A percentile compares a stretch with the other conserved stretches of the same genome.
Evolutionary conservation across 2,797 vertebrate species (phyloP).

Genomic region (Chiroxiphia lanceolata): DNA sequence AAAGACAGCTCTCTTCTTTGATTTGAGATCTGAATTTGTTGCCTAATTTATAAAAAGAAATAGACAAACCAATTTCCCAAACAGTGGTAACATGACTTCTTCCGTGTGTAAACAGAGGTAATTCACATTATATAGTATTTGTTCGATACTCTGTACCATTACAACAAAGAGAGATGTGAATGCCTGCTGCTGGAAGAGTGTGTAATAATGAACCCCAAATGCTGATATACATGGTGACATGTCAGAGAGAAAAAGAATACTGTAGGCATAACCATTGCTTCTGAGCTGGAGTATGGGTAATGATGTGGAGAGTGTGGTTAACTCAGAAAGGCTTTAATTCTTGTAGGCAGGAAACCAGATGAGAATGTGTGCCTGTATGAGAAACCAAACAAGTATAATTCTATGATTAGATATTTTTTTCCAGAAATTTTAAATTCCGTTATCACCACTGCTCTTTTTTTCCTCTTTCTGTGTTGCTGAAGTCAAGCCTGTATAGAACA

Average conservation of each 20-base stretch:
- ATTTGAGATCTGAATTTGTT: background rate
- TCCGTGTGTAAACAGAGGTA: background rate
- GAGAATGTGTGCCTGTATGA: background rate
- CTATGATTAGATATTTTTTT: background rate
- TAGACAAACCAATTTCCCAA: background rate
- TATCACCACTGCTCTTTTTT: fast-evolving
- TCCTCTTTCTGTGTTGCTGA: background rate
- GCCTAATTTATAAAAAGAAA: background rate
- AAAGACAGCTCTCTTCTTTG: background rate
- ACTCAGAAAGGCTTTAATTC: background rate
- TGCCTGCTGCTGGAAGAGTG: background rate
- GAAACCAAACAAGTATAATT: background rate
- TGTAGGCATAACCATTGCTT: background rate
- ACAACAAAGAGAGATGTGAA: fast-evolving
- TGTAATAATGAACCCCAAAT: background rate
- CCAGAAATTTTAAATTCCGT: background rate
- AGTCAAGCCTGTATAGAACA: background rate
- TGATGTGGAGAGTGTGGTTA: background rate
- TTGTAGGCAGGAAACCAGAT: background rate
- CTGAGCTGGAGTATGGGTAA: background rate
- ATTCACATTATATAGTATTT: background rate
- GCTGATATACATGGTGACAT: background rate
- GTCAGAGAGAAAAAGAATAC: background rate
- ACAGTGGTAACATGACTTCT: background rate
- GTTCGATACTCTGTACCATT: background rate